Evolutionary conservation across 2,113 vertebrate genomes (phyloP), one percentile per base, ranked within the genome.

Genomic region (Heliornis fulica): DNA sequence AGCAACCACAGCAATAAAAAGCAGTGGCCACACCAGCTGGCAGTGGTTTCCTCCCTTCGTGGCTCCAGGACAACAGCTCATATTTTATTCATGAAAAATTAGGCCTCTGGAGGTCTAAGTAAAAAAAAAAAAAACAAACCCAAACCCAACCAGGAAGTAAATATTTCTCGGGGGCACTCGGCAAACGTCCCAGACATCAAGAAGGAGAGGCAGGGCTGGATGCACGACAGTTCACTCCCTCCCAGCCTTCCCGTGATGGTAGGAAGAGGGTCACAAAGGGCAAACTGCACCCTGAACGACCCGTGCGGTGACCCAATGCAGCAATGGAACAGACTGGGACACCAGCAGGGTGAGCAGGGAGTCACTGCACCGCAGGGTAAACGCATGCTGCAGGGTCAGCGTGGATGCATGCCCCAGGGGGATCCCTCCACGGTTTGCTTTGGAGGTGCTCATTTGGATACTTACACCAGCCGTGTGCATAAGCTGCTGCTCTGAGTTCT

Each of bases 11-110:
- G 91, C 90, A 94, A 85, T 97, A 96, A 96, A 94, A 86, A 32
- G 74, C 89, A 68, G 66, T 10, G 65, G 89, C 91, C 82, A 91
- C 92, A 96, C 56, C 96, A 97, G 95, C 97, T 94, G 97, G 94
- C 89, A 79, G 86, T 70, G 84, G 87, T 94, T 97, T 92, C 94
- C 96, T 97, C 82, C 80, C 83, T 89, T 70, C 85, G 3, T 29
- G 88, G 80, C 92, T 97, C 25, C 66, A 83, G 78, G 84, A 95
- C 83, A 93, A 90, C 94, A 94, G 85, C 95, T 98, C 96, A 96
- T 98, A 93, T 97, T 98, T 98, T 97, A 98, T 98, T 98, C 96
- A 98, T 96, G 96, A 96, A 82, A 95, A 95, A 57, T 1, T 7
- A 94, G 95, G 91, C 96, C 95, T 95, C 83, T 83, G 76, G 96